phyloP scores from a whole-genome alignment of 2,113 vertebrate genomes.

The Vanacampus margaritifer region DNA sequence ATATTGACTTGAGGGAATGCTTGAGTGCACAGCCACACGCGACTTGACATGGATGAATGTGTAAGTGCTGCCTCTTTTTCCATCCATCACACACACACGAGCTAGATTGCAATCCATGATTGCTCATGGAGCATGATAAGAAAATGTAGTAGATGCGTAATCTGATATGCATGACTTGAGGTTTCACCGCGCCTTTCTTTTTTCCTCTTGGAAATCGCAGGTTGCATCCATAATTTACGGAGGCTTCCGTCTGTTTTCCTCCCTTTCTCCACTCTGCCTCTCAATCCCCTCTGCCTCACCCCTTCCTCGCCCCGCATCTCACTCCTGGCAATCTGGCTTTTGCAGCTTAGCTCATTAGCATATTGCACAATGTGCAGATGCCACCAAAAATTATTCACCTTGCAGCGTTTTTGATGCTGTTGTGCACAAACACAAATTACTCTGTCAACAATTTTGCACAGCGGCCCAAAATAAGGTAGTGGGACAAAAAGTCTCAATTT shows the following conservation, averaged over 20 bases:
- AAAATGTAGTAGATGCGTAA: conserved; percentile 73
- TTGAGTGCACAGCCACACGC: conserved; percentile 46
- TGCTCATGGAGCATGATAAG: conserved; percentile 71
- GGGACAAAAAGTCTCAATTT: conserved; percentile 25
- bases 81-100: conserved; percentile 42
- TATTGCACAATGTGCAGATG: conserved; percentile 77
- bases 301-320: conserved; percentile 49
- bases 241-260: conserved; percentile 66
- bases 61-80: conserved; percentile 29
- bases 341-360: conserved; percentile 72
- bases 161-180: conserved; percentile 79
- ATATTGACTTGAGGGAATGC: conserved; percentile 36
- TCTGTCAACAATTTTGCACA: conserved; percentile 54
- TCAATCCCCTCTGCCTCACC: conserved; percentile 26
- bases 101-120: conserved; percentile 68
- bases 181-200: conserved; percentile 70
- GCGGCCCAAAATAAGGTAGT: conserved; percentile 46
- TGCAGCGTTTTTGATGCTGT: conserved; percentile 61
- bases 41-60: conserved; percentile 49
- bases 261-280: conserved; percentile 47
- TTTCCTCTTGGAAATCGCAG: conserved; percentile 73
- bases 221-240: conserved; percentile 77
- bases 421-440: conserved; percentile 61
- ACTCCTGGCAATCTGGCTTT: conserved; percentile 70
- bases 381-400: conserved; percentile 74